Conservation (phyloP, 2,888 invertebrate genomes). For the Mimachlamys varia region DNA sequence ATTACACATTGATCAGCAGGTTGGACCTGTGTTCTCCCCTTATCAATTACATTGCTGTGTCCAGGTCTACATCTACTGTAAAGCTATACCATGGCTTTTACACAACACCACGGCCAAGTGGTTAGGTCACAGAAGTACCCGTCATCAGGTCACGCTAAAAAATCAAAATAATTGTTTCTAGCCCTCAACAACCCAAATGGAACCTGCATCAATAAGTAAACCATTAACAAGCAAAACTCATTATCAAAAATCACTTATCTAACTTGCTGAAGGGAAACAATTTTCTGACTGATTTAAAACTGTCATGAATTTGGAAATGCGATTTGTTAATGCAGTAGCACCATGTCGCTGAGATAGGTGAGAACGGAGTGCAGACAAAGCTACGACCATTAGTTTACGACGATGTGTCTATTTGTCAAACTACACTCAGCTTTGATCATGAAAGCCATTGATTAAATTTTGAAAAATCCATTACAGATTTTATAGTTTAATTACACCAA, state of each 20-base stretch:
- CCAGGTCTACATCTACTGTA: neutral
- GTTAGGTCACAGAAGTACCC: neutral
- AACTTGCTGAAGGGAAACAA: neutral
- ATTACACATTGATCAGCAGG: neutral
- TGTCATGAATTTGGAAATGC: neutral
- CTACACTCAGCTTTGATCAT: slow-evolving; percentile 25
- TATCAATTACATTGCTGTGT: neutral
- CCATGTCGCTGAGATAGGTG: neutral
- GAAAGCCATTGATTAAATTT: slow-evolving; percentile 24
- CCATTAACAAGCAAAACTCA: neutral
- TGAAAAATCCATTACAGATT: slow-evolving; percentile 17
- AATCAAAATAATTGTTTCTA: neutral
- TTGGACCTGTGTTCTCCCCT: neutral
- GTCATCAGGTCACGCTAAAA: neutral
- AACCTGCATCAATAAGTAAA: neutral
- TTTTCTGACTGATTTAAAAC: neutral
- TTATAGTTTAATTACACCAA: slow-evolving; percentile 17
- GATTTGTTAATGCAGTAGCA: slow-evolving; percentile 7
- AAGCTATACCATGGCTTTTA: neutral
- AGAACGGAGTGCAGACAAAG: neutral
- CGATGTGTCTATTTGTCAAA: neutral
- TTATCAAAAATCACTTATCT: neutral
- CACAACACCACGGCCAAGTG: neutral
- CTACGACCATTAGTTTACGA: neutral
- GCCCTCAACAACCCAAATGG: neutral